Evolutionary conservation across 2,113 vertebrate species (phyloP).

Genomic region (Narcine bancroftii): DNA sequence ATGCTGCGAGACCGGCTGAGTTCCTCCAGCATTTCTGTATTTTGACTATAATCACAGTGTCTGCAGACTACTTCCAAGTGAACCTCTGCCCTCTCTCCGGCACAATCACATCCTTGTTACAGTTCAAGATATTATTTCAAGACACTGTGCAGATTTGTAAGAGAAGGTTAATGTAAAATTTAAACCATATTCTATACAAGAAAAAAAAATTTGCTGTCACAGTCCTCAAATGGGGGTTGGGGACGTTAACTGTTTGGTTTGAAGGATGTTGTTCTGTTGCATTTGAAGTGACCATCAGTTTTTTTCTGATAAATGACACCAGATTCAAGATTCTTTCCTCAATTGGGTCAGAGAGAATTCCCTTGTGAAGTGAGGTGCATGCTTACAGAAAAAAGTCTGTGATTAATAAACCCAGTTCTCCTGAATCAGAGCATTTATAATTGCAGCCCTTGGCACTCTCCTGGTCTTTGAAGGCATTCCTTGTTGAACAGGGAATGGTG

Average conservation of each 20-base stretch:
- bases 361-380: neutral
- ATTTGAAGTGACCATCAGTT: neutral
- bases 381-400: slow-evolving; percentile 3
- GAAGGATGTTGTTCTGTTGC: neutral
- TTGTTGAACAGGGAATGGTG: neutral
- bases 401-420: slow-evolving; percentile 13
- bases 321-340: neutral
- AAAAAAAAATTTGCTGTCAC: neutral
- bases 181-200: neutral
- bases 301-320: neutral
- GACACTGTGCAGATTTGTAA: neutral
- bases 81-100: too few species aligned
- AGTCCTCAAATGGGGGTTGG: too few species aligned
- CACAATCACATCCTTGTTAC: too few species aligned
- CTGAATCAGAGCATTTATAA: neutral
- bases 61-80: too few species aligned
- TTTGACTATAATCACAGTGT: too few species aligned
- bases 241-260: too few species aligned
- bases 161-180: neutral
- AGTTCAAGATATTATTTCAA: too few species aligned
- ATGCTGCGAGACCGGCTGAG: too few species aligned
- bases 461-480: neutral
- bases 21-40: too few species aligned
- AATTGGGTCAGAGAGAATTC: neutral
- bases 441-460: neutral